Base-by-base conservation (phyloP, 2,113 vertebrate genomes). In the Callithrix jacchus region DNA sequence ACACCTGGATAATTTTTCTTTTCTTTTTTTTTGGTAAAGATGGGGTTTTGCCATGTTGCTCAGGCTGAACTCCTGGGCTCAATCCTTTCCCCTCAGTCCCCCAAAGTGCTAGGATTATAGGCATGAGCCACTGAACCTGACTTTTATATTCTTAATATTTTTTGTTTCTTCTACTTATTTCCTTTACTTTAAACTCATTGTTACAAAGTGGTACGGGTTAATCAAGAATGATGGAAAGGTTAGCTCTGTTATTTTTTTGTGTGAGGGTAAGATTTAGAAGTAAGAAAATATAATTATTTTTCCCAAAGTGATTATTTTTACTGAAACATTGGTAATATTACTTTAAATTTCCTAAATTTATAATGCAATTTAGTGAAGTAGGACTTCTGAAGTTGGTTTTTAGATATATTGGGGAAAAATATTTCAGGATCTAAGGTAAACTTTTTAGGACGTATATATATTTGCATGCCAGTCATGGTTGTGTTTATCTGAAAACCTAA, bases 401-500 rank as follows among this genome's bases (percentile, higher is more conserved):
- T 71, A 87, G 68, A 97, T 79, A 86, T 90, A 81, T 30, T 91
- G 42, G 35, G 37, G 80, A 88, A 85, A 42, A 30, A 35, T 7
- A 32, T n/a, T 66, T 94, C 2, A 82, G 18, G 3, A 82, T 73
- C 42, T 77, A 82, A 92, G 17, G 17, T 70, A 71, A 83, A 89
- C 6, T 92, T 79, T 5, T 25, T 80, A 42, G 47, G 88, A 71
- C 54, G 42, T 94, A 94, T 71, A 32, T 45, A 40, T n/a, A 21
- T 49, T 79, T 87, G 11, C 32, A 54, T 66, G 70, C 23, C 9
- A 40, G 61, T 76, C 35, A 52, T 89, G 16, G 6, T 74, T 94
- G 61, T 81, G 17, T 90, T 84, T 64, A 64, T 61, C 45, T 97
- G 58, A 82, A 93, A 96, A 47, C 32, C 56, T 30, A 94, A 87